Evolutionary conservation across 2,797 vertebrate genomes (phyloP).

Genomic region (Dermochelys coriacea): DNA sequence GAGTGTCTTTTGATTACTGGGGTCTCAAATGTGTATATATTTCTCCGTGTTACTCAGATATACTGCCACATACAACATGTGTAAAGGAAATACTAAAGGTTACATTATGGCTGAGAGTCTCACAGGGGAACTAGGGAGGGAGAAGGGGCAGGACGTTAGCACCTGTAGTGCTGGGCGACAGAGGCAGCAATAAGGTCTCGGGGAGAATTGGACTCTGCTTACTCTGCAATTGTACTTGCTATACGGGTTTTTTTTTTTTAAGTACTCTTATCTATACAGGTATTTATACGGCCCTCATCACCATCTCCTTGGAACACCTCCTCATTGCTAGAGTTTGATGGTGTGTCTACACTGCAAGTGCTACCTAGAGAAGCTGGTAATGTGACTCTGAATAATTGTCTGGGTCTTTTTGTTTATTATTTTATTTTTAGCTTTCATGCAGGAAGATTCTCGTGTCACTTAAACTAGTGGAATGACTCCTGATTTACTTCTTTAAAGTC

Average conservation of each 20-base stretch:
- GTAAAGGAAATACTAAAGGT: background rate
- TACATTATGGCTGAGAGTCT: background rate
- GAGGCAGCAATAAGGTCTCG: background rate
- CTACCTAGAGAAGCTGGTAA: background rate
- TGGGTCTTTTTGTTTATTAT: background rate
- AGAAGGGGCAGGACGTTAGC: background rate
- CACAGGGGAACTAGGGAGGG: background rate
- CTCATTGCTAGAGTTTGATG: background rate
- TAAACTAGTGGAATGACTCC: background rate
- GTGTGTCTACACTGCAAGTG: background rate
- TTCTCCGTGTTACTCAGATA: background rate
- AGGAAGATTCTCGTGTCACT: background rate
- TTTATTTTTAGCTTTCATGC: background rate
- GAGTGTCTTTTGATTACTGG: background rate
- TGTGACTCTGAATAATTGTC: background rate
- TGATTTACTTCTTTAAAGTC: background rate
- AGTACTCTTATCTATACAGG: background rate
- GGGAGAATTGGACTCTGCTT: background rate
- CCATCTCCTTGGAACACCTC: background rate
- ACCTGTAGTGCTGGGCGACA: background rate
- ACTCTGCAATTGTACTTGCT: background rate
- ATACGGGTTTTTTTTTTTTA: background rate
- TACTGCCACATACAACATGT: background rate
- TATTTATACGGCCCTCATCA: background rate
- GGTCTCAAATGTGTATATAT: slow-evolving; percentile 20